Base-by-base conservation (phyloP, 2,797 vertebrate species). In the Caiman crocodilus region DNA sequence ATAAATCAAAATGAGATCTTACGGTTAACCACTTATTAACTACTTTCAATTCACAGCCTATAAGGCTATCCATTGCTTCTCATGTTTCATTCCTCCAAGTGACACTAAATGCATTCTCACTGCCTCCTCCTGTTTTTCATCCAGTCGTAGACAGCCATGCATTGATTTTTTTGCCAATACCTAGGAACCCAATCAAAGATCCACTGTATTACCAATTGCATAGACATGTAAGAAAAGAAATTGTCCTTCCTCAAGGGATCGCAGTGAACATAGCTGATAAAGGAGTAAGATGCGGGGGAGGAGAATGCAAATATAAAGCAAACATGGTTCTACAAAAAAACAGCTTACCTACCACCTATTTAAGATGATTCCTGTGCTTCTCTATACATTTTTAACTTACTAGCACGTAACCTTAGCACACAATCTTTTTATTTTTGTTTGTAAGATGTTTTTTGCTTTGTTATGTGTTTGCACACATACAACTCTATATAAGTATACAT, bases 161-260 rank as follows among this genome's bases (percentile, higher is more conserved):
- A 67, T 79, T 82, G n/a, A 90, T 93, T 94, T 93, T 93, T 90
- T 94, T 79, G 2, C 60, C 89, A 42, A 76, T 81, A 82, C 73
- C 80, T 77, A 83, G 32, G 25, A 73, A 82, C 18, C 57, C 91
- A 94, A 82, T 90, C 2, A 8, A 90, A 88, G 84, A 96, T 94
- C 32, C 18, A 90, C 91, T 88, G 85, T 76, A 17, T 25, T 76
- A 2, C 26, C 18, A 35, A 58, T 78, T 61, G 64, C 88, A 82
- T 59, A 91, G 93, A 87, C 55, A 82, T 32, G 88, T 73, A 94
- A 93, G 65, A 95, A 89, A 97, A 77, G 78, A 92, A 94, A 88
- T 78, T 78, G 84, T 78, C 76, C 86, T 93, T 90, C 90, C 89
- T 95, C 89, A 82, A 84, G 94, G 79, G 82, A 55, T 69, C 28